Evolutionary conservation across 2,113 vertebrate genomes (phyloP), one percentile per base, ranked within the genome.

Genomic region (Pongo abelii): DNA sequence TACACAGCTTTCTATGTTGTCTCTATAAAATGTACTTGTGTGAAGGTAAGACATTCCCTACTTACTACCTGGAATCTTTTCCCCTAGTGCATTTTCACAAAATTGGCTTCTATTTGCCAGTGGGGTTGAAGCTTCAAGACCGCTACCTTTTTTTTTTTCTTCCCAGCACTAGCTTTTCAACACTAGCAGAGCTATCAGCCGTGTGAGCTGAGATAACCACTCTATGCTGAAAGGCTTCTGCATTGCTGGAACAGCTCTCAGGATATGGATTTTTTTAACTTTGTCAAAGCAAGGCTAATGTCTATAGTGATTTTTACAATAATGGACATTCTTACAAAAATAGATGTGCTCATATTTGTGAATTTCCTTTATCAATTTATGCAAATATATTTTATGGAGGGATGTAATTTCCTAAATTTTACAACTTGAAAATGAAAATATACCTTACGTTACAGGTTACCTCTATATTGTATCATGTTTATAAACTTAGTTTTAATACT

Each of bases 271-370:
- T 79, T 97, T 89, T 93, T 87, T 7, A 97, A 97, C 13, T 25
- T 11, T 84, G 16, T n/a, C 50, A 93, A 70, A 97, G 18, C 0
- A 97, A 2, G n/a, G 61, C 75, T 69, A 80, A 72, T 35, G 88
- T 59, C 55, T 89, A 84, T 95, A 95, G 72, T 86, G 8, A 89
- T 69, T 80, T 90, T 95, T 89, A 18, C 1, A 97, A n/a, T 43
- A 81, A 20, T 52, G 14, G 84, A 18, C 11, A 96, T 50, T 43
- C 0, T 92, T 97, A 86, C 9, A 96, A 74, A 97, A 98, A 90
- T 14, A 10, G 40, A 6, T 64, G 22, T 43, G 1, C 0, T 91
- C 40, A 1, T 23, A 57, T 48, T 40, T 96, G 1, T 67, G 4
- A 78, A 50, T 0, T 0, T 9, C 91, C n/a, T 55, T 32, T 64